These are phyloP conservation scores for Ormyrus pomaceus DNA, from an alignment of 2,888 invertebrate genomes.

Conservation along the genomic window DNA sequence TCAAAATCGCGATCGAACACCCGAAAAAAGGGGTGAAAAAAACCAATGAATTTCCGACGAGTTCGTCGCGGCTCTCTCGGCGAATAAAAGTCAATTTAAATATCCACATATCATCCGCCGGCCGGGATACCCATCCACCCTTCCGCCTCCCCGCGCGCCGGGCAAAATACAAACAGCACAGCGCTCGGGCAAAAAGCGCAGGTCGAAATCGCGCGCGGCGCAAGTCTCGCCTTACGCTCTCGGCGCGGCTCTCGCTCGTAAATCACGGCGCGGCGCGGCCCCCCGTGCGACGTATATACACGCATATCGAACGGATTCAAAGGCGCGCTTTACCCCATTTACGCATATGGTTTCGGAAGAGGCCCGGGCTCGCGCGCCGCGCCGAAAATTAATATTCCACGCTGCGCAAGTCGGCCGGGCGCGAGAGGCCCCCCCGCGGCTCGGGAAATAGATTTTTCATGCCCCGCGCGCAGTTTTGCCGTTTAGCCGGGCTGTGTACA, in stretches of 20 bases:
- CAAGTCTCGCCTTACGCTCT: slow-evolving; percentile 14
- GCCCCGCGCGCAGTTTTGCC: background rate
- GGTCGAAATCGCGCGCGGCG: slow-evolving; percentile 7
- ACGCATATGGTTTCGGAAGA: slow-evolving; percentile 68
- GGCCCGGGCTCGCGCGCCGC: slow-evolving; percentile 10
- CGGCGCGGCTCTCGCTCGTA: background rate
- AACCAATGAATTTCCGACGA: too few species aligned
- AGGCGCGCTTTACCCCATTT: slow-evolving; percentile 67
- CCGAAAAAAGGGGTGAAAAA: too few species aligned
- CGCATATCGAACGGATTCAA: slow-evolving; percentile 60
- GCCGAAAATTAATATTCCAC: slow-evolving; percentile 59
- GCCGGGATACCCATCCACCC: too few species aligned
- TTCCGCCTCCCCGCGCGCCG: too few species aligned
- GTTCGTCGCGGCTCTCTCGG: too few species aligned
- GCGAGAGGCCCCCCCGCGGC: slow-evolving; percentile 13
- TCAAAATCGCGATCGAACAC: too few species aligned
- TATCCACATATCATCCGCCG: slow-evolving; percentile 24
- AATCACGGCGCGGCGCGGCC: slow-evolving; percentile 6
- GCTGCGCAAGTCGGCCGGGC: background rate
- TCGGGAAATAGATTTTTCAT: slow-evolving; percentile 51
- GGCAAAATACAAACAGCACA: too few species aligned
- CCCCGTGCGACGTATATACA: background rate
- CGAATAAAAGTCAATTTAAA: slow-evolving; percentile 45
- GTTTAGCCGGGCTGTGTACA: background rate
- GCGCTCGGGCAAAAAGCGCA: slow-evolving; percentile 1